Percentiles rank a stretch among this genome's conserved stretches.
Evolutionary conservation across 2,888 invertebrate species (phyloP).

Genomic region (Philereme transversata): DNA sequence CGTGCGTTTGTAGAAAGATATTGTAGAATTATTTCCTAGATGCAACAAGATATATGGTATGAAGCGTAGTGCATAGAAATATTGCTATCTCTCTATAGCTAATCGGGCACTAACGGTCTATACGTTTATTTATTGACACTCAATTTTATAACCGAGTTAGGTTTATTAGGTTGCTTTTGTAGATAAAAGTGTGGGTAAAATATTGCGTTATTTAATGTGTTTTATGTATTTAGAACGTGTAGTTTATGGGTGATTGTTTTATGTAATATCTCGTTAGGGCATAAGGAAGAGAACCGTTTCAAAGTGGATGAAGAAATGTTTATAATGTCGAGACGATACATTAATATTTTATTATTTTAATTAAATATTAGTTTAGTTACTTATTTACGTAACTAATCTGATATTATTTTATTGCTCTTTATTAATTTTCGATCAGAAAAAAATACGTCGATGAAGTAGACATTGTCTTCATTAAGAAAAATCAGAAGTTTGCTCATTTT

Average conservation of each 20-base stretch:
- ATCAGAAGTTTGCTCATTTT: too few species aligned
- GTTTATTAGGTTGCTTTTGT: constrained; percentile 63
- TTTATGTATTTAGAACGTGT: constrained; percentile 37
- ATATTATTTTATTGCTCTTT: too few species aligned
- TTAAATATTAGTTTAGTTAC: too few species aligned
- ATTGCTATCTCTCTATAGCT: constrained; percentile 50
- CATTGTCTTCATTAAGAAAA: too few species aligned
- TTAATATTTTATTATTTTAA: too few species aligned
- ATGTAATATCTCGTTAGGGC: constrained; percentile 30
- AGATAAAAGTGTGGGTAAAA: constrained; percentile 41
- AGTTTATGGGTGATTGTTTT: constrained; percentile 42
- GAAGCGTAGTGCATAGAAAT: constrained; percentile 53
- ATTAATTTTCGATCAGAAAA: too few species aligned
- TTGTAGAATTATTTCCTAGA: constrained; percentile 83
- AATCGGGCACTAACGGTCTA: constrained; percentile 65
- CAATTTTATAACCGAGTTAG: constrained; percentile 70
- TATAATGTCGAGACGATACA: background rate
- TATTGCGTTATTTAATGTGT: constrained; percentile 38
- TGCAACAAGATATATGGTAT: constrained; percentile 52
- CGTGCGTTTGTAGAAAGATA: constrained; percentile 76
- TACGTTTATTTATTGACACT: constrained; percentile 71
- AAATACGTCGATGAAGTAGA: too few species aligned
- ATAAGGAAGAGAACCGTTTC: constrained; percentile 13
- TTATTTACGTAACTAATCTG: too few species aligned
- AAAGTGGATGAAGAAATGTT: background rate